Evolutionary conservation across 2,888 invertebrate species (phyloP).

Genomic region (Plutella xylostella): DNA sequence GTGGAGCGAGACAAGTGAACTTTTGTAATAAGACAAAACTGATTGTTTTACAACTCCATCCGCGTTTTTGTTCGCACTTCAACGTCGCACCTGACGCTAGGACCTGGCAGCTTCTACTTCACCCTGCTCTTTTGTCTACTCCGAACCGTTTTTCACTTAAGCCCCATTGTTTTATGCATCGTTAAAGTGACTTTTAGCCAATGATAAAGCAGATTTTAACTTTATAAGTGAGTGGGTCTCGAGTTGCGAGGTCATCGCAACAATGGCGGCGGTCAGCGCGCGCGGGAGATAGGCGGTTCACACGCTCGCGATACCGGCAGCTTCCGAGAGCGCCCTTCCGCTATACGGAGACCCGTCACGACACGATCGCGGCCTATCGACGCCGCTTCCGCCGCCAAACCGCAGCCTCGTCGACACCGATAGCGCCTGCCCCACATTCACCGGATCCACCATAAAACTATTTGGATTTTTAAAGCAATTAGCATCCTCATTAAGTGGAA

Average conservation of each 20-base stretch:
- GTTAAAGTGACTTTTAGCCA: not conserved
- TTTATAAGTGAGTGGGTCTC: constrained; percentile 10
- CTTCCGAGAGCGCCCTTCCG: constrained; percentile 34
- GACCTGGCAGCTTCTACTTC: not conserved
- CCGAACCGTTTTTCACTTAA: not conserved
- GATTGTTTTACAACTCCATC: constrained; percentile 2
- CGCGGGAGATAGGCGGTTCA: constrained; percentile 32
- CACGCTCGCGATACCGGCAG: constrained; percentile 41
- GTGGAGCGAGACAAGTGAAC: not conserved
- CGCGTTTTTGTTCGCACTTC: not conserved
- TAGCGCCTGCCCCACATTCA: constrained; percentile 6
- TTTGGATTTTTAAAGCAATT: not conserved
- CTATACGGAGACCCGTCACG: constrained; percentile 33
- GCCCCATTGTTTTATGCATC: too few species aligned
- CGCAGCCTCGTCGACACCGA: constrained; percentile 28
- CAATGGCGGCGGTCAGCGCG: constrained; percentile 16
- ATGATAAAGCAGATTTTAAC: constrained; percentile 6
- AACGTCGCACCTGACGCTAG: not conserved
- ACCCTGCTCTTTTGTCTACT: not conserved
- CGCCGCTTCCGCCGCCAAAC: constrained; percentile 58
- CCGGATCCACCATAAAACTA: not conserved
- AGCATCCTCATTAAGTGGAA: not conserved
- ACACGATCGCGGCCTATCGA: constrained; percentile 48
- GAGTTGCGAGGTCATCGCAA: constrained; percentile 30
- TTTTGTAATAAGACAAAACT: not conserved